These are phyloP conservation scores for Hypena proboscidalis DNA, from an alignment of 2,888 invertebrate species.

Conservation along the genomic window DNA sequence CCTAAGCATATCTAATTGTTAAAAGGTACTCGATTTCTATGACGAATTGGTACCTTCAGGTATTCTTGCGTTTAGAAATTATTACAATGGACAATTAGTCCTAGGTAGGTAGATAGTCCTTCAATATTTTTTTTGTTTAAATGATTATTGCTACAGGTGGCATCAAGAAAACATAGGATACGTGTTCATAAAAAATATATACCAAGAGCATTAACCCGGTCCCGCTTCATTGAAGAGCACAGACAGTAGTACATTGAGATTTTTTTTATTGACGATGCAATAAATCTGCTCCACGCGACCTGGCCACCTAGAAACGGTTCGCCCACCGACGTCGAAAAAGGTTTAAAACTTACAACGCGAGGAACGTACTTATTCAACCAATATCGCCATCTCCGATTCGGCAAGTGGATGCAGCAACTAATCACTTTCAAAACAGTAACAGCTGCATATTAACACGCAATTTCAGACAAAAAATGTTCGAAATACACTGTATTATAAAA, in stretches of 20 bases:
- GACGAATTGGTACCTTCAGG: too few relatives aligned
- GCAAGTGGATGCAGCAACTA: conserved; percentile 31
- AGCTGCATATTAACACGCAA: conserved; percentile 18
- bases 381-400: conserved; percentile 24
- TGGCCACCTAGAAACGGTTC: conserved; percentile 51
- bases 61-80: too few relatives aligned
- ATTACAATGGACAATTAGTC: too few relatives aligned
- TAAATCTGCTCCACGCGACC: conserved; percentile 61
- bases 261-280: conserved; percentile 65
- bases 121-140: too few relatives aligned
- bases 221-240: conserved; percentile 50
- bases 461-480: conserved; percentile 10
- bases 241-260: conserved; percentile 54
- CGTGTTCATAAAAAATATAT: conserved; percentile 24
- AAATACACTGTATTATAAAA: conserved; percentile 30
- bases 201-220: conserved; percentile 46
- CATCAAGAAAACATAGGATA: not conserved
- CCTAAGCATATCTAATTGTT: too few relatives aligned
- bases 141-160: too few relatives aligned
- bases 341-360: conserved; percentile 46
- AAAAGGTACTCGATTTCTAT: too few relatives aligned
- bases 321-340: conserved; percentile 54
- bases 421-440: conserved; percentile 28
- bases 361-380: conserved; percentile 25
- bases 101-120: too few relatives aligned